Conservation (phyloP, 1,140 invertebrate genomes). For the Euwallacea fornicatus region DNA sequence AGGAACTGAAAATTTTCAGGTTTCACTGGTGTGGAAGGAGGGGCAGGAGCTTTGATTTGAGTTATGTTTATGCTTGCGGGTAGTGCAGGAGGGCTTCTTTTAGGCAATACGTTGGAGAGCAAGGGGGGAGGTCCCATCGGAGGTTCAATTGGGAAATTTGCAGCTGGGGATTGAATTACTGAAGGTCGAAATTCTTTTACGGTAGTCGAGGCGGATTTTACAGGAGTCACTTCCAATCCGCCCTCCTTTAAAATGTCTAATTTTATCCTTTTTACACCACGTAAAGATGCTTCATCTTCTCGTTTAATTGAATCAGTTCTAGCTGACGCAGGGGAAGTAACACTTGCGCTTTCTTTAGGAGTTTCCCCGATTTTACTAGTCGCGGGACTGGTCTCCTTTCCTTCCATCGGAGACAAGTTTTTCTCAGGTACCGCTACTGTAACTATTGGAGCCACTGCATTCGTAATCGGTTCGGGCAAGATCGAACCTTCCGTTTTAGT, state of each 20-base stretch:
- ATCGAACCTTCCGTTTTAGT: constrained; percentile 35
- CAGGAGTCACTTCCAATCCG: constrained; percentile 70
- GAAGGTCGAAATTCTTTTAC: constrained; percentile 49
- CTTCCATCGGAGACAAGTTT: constrained; percentile 55
- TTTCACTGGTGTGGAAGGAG: constrained; percentile 26
- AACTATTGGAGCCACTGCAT: constrained; percentile 36
- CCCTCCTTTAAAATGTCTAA: constrained; percentile 72
- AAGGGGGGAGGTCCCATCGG: constrained; percentile 53
- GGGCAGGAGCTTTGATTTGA: constrained; percentile 26
- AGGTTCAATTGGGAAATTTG: constrained; percentile 34
- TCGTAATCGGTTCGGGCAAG: constrained; percentile 42
- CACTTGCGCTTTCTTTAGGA: constrained; percentile 48
- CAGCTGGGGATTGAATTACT: constrained; percentile 47
- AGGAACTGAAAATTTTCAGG: constrained; percentile 31
- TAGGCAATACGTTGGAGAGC: constrained; percentile 28
- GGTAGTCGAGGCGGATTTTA: constrained; percentile 53
- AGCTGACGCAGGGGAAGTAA: constrained; percentile 64
- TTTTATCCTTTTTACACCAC: constrained; percentile 66
- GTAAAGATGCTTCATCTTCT: constrained; percentile 33
- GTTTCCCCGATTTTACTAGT: constrained; percentile 28
- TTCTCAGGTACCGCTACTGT: constrained; percentile 38
- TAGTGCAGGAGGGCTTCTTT: constrained; percentile 22
- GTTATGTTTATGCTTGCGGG: constrained; percentile 34
- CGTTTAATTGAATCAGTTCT: constrained; percentile 50
- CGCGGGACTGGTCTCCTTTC: constrained; percentile 61